A percentile compares a stretch with the other conserved stretches of the same genome.
Evolutionary conservation across 1,140 invertebrate species (phyloP).

Genomic region (Oncopodura yosiiana): DNA sequence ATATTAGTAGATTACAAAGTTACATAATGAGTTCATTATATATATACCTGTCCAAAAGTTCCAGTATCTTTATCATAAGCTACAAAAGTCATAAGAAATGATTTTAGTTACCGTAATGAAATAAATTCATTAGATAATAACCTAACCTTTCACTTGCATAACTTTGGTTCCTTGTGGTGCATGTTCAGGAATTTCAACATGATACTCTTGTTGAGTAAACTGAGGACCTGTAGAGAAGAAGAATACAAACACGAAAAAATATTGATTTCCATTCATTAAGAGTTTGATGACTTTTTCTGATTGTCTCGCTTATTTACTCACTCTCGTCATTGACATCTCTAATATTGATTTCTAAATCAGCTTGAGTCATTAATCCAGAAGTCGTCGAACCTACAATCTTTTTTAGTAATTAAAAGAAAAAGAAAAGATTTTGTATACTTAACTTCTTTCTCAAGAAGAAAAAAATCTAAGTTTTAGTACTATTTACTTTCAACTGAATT

Average conservation of each 20-base stretch:
- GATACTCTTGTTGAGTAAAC: slow-evolving; percentile 62
- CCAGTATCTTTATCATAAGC: slow-evolving; percentile 10
- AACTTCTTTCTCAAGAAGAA: not conserved
- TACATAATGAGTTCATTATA: slow-evolving; percentile 57
- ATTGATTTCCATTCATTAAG: not conserved
- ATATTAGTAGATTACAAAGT: too few species aligned
- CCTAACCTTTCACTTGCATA: slow-evolving; percentile 55
- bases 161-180: slow-evolving; percentile 62
- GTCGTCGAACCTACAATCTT: slow-evolving; percentile 60
- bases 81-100: slow-evolving; percentile 22
- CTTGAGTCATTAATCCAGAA: slow-evolving; percentile 50
- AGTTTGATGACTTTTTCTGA: not conserved
- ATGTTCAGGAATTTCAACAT: slow-evolving; percentile 66
- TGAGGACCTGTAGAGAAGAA: slow-evolving; percentile 47
- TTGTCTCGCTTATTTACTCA: not conserved
- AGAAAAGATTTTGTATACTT: slow-evolving; percentile 8
- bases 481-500: slow-evolving; percentile 50
- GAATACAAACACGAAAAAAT: not conserved
- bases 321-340: slow-evolving; percentile 75
- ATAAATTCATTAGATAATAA: too few species aligned
- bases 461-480: slow-evolving; percentile 2
- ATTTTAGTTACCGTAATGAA: too few species aligned
- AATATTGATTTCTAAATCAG: slow-evolving; percentile 66
- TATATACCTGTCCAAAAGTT: slow-evolving; percentile 53
- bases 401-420: too few species aligned